Evolutionary conservation across 1,140 invertebrate species (phyloP).

Genomic region (Portunus trituberculatus): DNA sequence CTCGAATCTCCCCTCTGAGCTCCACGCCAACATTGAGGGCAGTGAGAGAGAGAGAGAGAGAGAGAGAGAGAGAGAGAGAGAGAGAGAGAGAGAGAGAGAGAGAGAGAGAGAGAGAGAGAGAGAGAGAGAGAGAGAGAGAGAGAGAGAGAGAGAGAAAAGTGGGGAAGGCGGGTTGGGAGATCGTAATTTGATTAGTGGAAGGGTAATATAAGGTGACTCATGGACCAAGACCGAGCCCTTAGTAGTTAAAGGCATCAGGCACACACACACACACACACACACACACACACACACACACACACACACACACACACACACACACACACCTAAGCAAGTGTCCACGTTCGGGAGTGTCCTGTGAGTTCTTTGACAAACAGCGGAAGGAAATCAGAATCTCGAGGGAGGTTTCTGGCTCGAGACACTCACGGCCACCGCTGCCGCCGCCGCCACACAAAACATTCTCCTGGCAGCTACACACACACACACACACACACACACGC

Average conservation of each 20-base stretch:
- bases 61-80: background rate
- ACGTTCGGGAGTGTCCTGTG: background rate
- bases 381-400: background rate
- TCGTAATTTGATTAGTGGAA: background rate
- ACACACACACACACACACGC: background rate
- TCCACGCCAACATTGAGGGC: too few species aligned
- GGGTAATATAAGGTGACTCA: background rate
- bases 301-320: conserved; percentile 20
- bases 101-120: too few species aligned
- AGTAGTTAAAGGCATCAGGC: background rate
- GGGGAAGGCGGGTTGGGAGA: background rate
- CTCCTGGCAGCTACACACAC: background rate
- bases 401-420: background rate
- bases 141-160: too few species aligned
- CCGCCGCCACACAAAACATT: background rate
- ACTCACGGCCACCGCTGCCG: background rate
- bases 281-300: conserved; percentile 18
- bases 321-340: background rate
- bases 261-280: background rate
- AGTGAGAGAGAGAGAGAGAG: too few species aligned
- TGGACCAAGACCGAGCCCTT: background rate
- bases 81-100: background rate
- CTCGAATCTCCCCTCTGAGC: too few species aligned
- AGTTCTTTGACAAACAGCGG: background rate
- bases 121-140: too few species aligned